Percentiles rank a stretch among this genome's conserved stretches.
Conservation (phyloP, 2,113 vertebrate genomes). For the Heterocephalus glaber region DNA sequence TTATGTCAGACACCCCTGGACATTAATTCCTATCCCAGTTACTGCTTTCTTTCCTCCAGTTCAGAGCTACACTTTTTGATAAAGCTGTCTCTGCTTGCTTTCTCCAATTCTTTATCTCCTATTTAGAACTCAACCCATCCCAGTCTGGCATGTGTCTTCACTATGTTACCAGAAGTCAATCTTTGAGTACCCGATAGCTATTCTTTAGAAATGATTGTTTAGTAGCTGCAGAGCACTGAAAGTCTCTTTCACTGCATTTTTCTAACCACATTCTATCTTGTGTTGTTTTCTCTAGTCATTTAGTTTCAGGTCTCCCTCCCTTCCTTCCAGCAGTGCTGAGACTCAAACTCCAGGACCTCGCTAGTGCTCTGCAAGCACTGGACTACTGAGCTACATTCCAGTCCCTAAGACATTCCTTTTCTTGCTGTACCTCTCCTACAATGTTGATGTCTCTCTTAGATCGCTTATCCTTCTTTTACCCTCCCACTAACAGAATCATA, state of each 20-base stretch:
- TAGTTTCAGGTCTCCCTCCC: neutral
- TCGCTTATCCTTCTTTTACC: neutral
- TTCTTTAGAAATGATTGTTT: conserved; percentile 16
- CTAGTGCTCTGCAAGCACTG: neutral
- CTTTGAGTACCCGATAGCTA: neutral
- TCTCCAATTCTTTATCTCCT: neutral
- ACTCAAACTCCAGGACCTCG: neutral
- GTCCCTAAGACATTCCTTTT: neutral
- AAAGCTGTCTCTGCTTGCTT: neutral
- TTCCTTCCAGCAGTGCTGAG: neutral
- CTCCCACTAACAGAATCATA: conserved; percentile 12
- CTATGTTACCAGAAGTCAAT: conserved; percentile 9
- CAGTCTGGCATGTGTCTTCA: neutral
- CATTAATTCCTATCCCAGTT: conserved; percentile 28
- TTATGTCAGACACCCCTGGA: neutral
- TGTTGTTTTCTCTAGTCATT: neutral
- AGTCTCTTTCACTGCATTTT: neutral
- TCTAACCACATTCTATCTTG: conserved; percentile 28
- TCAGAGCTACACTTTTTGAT: conserved; percentile 6
- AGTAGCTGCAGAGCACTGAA: neutral
- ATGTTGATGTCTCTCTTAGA: neutral
- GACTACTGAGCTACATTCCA: neutral
- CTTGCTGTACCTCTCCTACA: neutral
- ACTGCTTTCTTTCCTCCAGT: conserved; percentile 23
- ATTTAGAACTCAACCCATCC: neutral